Base-by-base conservation (phyloP, 2,113 vertebrate genomes). In the Mobula hypostoma region DNA sequence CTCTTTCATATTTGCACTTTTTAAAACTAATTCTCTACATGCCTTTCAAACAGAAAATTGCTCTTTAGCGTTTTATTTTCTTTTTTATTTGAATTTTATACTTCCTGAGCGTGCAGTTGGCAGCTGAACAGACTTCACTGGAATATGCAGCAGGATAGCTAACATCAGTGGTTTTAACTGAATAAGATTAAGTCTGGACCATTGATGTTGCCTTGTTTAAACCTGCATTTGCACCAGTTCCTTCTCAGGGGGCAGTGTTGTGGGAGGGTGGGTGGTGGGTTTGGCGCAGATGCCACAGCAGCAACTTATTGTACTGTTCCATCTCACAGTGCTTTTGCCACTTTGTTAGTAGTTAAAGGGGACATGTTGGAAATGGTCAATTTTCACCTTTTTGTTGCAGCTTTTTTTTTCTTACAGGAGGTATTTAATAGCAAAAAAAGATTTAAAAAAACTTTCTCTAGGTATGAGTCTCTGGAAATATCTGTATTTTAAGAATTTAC, bases 1-100 rank as follows among this genome's bases (percentile, higher is more conserved):
- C 95, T 97, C 97, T 97, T 97, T 97, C 97, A 96, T 97, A 96
- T 97, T 97, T 98, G 97, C 98, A 98, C 97, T 97, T 97, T 72
- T 48, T 56, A 66, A 74, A 74, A 66, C 61, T 96, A 96, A 96
- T 97, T 96, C 95, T 96, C 96, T 96, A 74, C 24, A 9, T 74
- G 32, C 61, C 68, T 74, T 76, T 70, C 68, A 74, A 74, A 0
- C 70, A 93, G 48, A 87, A 74, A 56, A 48, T 93, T 6, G 70
- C 5, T 56, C 70, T 70, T 74, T 36, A 74, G 48, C 21, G 21
- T 74, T 27, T 88, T 77, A 8, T n/a, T 77, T n/a, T n/a, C 12
- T n/a, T 95, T 74, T 96, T 90, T 78, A 91, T 77, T 94, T 82
- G 72, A 21, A 96, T 96, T 96, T 95, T 95, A 94, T 95, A 95